Conservation (phyloP, 2,113 vertebrate species). For the Gambusia affinis region DNA sequence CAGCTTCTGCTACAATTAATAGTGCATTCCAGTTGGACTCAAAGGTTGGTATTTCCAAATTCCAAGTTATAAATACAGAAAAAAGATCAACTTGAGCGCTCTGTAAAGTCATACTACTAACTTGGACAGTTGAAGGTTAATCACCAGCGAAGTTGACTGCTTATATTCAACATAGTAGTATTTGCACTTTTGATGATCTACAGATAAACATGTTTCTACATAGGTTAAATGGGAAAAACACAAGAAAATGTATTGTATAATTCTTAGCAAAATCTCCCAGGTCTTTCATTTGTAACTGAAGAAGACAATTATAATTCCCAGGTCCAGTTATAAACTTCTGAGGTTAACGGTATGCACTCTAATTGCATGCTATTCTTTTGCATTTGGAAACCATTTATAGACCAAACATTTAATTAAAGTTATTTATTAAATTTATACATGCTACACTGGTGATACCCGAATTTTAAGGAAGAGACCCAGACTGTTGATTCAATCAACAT, state of each 20-base stretch:
- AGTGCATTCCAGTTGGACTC: too few species aligned
- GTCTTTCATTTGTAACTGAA: neutral
- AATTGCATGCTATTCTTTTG: neutral
- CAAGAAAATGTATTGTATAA: neutral
- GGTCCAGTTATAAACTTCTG: neutral
- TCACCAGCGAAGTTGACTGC: too few species aligned
- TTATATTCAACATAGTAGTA: neutral
- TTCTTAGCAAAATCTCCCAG: neutral
- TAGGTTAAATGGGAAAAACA: neutral
- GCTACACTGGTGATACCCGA: neutral
- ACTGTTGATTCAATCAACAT: neutral
- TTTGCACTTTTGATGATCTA: neutral
- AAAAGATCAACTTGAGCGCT: too few species aligned
- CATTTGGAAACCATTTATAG: conserved; percentile 7
- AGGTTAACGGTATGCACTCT: neutral
- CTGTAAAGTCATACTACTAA: too few species aligned
- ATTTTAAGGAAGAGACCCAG: too few species aligned
- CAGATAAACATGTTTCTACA: neutral
- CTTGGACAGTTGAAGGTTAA: too few species aligned
- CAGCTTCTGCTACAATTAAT: conserved; percentile 19
- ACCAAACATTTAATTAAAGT: neutral
- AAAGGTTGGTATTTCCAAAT: too few species aligned
- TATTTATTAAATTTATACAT: neutral
- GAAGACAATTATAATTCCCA: neutral
- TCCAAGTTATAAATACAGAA: too few species aligned